Conservation (phyloP, 2,113 vertebrate genomes). For the Turnix velox region DNA sequence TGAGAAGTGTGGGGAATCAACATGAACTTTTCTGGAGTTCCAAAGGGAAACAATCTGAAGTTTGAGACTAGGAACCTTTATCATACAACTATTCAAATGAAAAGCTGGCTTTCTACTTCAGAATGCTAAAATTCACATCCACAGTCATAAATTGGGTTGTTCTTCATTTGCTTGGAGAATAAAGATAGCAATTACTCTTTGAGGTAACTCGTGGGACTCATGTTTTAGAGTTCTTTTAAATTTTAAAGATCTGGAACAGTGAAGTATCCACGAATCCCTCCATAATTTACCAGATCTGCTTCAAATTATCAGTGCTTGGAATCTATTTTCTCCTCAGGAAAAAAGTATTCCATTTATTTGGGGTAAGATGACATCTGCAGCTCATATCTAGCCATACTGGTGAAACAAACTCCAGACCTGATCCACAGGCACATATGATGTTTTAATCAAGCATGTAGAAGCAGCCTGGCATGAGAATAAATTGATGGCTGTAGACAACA, state of each 20-base stretch:
- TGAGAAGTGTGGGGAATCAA: neutral
- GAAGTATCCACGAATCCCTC: neutral
- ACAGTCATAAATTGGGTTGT: neutral
- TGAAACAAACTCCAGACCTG: neutral
- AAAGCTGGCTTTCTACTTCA: neutral
- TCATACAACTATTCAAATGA: neutral
- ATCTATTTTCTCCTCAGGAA: neutral
- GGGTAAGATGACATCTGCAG: neutral
- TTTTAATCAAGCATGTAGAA: neutral
- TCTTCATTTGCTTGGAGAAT: neutral
- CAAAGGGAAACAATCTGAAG: neutral
- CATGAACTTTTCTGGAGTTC: neutral
- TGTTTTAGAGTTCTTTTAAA: neutral
- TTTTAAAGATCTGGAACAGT: neutral
- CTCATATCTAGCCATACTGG: neutral
- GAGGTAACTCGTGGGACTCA: neutral
- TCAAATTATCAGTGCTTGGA: neutral
- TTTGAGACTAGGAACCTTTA: neutral
- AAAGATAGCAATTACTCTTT: neutral
- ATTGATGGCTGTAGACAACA: neutral
- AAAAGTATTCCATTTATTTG: neutral
- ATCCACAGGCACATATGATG: neutral
- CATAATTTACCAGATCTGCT: neutral
- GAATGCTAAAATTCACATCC: neutral
- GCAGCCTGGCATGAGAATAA: neutral